phyloP scores from a whole-genome alignment of 2,113 vertebrate genomes.

The Hoplias malabaricus region DNA sequence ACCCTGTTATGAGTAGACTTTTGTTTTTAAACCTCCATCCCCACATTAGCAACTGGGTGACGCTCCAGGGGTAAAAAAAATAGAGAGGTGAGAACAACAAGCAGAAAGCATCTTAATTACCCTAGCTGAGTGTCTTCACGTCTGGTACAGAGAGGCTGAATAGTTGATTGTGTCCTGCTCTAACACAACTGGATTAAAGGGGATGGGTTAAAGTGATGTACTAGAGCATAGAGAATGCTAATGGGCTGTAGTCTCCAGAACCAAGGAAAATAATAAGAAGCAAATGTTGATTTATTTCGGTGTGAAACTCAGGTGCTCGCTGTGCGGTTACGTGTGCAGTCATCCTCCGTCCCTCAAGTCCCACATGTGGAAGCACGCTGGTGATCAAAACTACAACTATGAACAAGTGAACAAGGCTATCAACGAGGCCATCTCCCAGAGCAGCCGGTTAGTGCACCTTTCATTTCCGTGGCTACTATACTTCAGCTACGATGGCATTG shows the following conservation, averaged over 20 bases:
- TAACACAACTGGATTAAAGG: neutral
- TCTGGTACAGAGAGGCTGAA: too few species aligned
- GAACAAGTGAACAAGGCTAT: conserved; percentile 98
- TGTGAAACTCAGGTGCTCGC: conserved; percentile 82
- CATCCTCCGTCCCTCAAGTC: conserved; percentile 96
- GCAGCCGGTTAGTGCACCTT: conserved; percentile 79
- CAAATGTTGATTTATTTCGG: neutral
- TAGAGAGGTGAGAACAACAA: neutral
- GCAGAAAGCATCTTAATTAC: neutral
- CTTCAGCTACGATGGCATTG: neutral
- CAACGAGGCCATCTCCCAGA: conserved; percentile 96
- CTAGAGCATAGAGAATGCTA: too few species aligned
- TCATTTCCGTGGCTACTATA: too few species aligned
- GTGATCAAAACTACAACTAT: conserved; percentile 98
- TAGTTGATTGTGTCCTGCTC: neutral
- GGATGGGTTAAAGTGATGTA: too few species aligned
- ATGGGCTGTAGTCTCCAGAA: too few species aligned
- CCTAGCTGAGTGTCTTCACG: too few species aligned
- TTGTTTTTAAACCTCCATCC: neutral
- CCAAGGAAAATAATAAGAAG: too few species aligned
- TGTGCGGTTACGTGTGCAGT: conserved; percentile 97
- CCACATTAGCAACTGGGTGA: neutral
- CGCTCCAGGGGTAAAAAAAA: neutral
- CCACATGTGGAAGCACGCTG: conserved; percentile 99
- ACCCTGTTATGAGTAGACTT: neutral